Percentiles rank a stretch among this genome's conserved stretches.
phyloP scores from a whole-genome alignment of 37 sponge, comb jelly and placozoan species.

The Dysidea cf. avara region DNA sequence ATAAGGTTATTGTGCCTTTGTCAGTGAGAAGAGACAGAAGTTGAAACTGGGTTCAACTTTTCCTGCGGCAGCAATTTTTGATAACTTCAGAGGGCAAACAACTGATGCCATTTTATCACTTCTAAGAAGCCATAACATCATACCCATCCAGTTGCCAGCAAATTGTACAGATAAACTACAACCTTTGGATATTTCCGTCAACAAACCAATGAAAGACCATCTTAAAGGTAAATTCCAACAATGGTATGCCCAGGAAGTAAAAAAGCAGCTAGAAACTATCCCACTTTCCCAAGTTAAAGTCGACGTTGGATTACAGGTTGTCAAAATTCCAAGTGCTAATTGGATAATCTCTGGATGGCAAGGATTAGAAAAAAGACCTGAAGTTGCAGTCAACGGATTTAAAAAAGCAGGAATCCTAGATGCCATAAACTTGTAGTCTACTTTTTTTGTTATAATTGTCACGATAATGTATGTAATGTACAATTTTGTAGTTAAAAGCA shows the following conservation, averaged over 20 bases:
- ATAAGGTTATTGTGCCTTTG: background rate
- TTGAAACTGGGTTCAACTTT: background rate
- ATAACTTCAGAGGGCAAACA: conserved; percentile 9
- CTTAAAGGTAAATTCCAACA: conserved; percentile 10
- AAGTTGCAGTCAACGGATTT: conserved; percentile 35
- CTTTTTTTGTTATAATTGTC: no score
- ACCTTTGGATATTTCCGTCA: conserved; percentile 15
- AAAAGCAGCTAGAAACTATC: background rate
- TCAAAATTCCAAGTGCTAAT: conserved; percentile 19
- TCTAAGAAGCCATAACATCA: background rate
- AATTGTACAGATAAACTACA: conserved; percentile 36
- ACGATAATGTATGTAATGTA: no score
- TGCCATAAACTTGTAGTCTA: background rate
- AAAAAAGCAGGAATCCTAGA: conserved; percentile 26
- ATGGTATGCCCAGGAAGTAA: conserved; percentile 13
- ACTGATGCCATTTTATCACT: background rate
- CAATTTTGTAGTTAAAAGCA: no score
- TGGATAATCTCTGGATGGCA: conserved; percentile 20
- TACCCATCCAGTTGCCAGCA: conserved; percentile 1
- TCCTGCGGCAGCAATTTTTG: conserved; percentile 19
- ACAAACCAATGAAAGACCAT: conserved; percentile 8
- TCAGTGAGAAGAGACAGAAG: background rate
- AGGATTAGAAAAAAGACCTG: conserved; percentile 8
- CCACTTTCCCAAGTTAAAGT: background rate
- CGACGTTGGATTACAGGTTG: conserved; percentile 1